A percentile compares a stretch with the other conserved stretches of the same genome.
phyloP scores from a whole-genome alignment of 2,113 vertebrate species.

The Atlantisia rogersi region DNA sequence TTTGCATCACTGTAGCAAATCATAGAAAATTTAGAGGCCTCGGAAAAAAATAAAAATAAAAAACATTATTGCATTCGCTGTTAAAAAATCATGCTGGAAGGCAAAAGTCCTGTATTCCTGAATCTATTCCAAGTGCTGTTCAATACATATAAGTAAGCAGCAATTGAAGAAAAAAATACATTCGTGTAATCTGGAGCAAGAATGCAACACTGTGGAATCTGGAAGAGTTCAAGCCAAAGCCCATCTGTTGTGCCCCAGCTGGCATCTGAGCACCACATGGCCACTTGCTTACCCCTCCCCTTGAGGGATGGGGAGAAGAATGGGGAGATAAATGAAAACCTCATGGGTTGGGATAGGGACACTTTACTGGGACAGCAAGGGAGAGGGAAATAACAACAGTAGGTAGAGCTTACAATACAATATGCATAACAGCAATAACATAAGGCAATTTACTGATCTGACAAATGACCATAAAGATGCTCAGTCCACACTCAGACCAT shows the following conservation, averaged over 20 bases:
- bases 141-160: background rate
- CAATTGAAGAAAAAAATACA: slow-evolving; percentile 2
- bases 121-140: background rate
- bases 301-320: no score
- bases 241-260: background rate
- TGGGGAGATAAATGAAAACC: no score
- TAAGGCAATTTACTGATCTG: no score
- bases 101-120: background rate
- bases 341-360: no score
- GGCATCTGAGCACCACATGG: no score
- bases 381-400: no score
- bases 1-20: background rate
- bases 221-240: slow-evolving; percentile 10
- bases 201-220: background rate
- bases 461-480: no score
- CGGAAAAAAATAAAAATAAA: background rate
- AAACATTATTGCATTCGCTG: background rate
- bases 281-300: no score
- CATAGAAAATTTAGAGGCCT: background rate
- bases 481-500: no score
- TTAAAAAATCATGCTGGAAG: background rate
- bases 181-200: background rate
- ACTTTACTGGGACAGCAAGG: no score
- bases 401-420: no score
- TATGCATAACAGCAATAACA: no score